These are phyloP conservation scores for Lampropteryx suffumata DNA, from an alignment of 2,888 invertebrate species.

Conservation along the genomic window DNA sequence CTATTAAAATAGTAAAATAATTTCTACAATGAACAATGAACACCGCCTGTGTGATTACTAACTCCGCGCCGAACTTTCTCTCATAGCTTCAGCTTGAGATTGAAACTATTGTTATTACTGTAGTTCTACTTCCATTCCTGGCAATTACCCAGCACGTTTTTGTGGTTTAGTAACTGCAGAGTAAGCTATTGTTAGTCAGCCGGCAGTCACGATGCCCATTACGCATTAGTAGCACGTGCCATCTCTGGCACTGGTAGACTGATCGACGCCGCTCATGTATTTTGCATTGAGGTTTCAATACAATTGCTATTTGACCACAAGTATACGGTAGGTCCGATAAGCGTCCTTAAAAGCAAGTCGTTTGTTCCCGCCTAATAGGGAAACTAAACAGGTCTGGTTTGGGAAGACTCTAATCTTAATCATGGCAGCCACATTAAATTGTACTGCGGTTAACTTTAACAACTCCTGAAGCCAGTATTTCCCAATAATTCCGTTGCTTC, in stretches of 20 bases:
- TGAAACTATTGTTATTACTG: constrained; percentile 8
- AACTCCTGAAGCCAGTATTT: no score
- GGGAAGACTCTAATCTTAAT: no score
- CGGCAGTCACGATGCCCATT: constrained; percentile 21
- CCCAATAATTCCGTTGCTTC: no score
- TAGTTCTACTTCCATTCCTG: no score
- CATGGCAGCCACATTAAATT: no score
- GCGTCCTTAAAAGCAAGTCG: constrained; percentile 23
- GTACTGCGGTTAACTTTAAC: no score
- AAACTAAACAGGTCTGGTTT: constrained; percentile 13
- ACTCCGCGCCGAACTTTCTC: constrained; percentile 28
- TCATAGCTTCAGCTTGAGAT: constrained; percentile 23
- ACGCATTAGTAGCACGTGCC: constrained; percentile 36
- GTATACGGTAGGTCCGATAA: constrained; percentile 26
- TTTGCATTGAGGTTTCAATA: constrained; percentile 24
- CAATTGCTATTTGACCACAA: constrained; percentile 24
- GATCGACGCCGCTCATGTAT: constrained; percentile 34
- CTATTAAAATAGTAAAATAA: constrained; percentile 16
- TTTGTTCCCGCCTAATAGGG: constrained; percentile 23
- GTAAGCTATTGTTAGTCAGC: constrained; percentile 12
- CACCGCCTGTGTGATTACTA: constrained; percentile 23
- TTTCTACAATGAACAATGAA: constrained; percentile 10
- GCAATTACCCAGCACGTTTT: constrained; percentile 8
- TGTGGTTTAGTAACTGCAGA: constrained; percentile 14
- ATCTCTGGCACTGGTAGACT: constrained; percentile 35